Evolutionary conservation across 2,113 vertebrate genomes (phyloP), one percentile per base, ranked within the genome.

Genomic region (Ailurus styani): DNA sequence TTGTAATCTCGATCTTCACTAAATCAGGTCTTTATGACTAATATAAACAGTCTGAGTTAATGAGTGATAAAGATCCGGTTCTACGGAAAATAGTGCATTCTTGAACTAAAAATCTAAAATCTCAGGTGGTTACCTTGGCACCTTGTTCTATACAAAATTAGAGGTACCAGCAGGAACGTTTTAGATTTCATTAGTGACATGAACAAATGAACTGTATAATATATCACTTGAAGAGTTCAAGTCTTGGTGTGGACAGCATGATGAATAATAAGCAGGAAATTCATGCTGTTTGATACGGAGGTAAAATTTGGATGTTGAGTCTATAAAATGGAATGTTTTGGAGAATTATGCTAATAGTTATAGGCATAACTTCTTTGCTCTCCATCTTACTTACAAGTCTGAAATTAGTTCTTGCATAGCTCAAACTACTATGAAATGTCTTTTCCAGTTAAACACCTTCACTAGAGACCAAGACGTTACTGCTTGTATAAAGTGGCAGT

Each of bases 121-220:
- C 68, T 64, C 75, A 21, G 72, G 77, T 50, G 83, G 84, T 64
- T 97, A 18, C 68, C 89, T 96, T 98, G 94, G 94, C 93, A 85
- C 91, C 42, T 92, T 72, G 1, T 54, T 97, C 88, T 79, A 45
- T 94, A 87, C 23, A 91, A 54, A 0, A 0, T 37, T 50, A 94
- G 96, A 98, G 82, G 60, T 68, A 96, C 87, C 9, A 25, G 57
- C 95, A 45, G 70, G 64, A 91, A 66, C 60, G 78, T 91, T 96
- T 66, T 87, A 45, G 15, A 50, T 95, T 54, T 96, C 93, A 70
- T 87, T 96, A 86, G n/a, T 60, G 23, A 20, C 57, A 62, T 45
- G 89, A 97, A 87, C 87, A 97, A 86, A 87, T 40, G n/a, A 92
- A 85, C 27, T 75, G 12, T 54, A 4, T 91, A 66, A 62, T 66